Conservation (phyloP, 2,888 invertebrate species). For the Amitus sp. region DNA sequence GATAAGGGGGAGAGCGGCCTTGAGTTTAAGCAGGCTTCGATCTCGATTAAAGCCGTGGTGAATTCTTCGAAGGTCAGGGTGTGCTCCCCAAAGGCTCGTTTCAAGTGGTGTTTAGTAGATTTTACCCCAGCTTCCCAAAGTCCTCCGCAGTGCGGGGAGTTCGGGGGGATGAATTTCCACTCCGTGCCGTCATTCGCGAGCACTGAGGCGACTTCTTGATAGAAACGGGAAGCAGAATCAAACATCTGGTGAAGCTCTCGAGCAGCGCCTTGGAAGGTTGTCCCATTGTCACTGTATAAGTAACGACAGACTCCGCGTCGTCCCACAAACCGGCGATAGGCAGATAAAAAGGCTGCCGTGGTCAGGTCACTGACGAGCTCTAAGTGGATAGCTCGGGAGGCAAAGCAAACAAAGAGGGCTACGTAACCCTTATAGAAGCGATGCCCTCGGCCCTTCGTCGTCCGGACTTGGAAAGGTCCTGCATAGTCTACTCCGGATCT, state of each 20-base stretch:
- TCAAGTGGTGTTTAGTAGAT: conserved; percentile 40
- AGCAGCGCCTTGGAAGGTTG: not conserved
- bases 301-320: conserved; percentile 22
- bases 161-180: conserved; percentile 34
- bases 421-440: conserved; percentile 39
- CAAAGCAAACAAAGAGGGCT: conserved; percentile 41
- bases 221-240: not conserved
- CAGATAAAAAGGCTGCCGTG: conserved; percentile 24
- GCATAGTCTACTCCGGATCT: too few species aligned
- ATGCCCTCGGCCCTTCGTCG: not conserved
- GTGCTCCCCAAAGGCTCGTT: not conserved
- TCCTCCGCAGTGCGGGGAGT: conserved; percentile 34
- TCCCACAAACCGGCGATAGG: conserved; percentile 26
- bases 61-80: conserved; percentile 40
- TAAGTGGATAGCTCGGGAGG: conserved; percentile 31
- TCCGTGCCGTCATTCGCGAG: not conserved
- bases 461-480: not conserved
- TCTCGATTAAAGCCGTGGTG: conserved; percentile 35
- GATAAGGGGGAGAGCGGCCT: conserved; percentile 33
- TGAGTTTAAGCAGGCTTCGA: conserved; percentile 38
- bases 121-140: conserved; percentile 48
- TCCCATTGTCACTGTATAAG: conserved; percentile 31
- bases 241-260: not conserved
- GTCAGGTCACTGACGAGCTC: conserved; percentile 31
- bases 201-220: not conserved